phyloP scores from a whole-genome alignment of 2,888 invertebrate genomes.

The Nemapogon koenigi region DNA sequence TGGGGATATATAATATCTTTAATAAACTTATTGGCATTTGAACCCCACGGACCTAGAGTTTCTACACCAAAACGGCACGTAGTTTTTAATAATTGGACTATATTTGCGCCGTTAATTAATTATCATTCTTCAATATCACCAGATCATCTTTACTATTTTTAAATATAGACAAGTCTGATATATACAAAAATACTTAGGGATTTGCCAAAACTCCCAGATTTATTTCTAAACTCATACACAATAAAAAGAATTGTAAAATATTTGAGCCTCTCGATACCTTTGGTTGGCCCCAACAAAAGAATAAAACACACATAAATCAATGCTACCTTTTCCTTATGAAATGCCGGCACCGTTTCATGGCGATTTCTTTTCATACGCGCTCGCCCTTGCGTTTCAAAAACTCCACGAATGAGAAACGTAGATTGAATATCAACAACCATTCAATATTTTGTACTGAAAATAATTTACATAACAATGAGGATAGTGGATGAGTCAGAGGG shows the following conservation, averaged over 20 bases:
- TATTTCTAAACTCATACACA: neutral
- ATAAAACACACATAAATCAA: constrained; percentile 42
- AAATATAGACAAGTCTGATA: no score
- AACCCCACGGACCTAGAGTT: no score
- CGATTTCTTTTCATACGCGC: constrained; percentile 39
- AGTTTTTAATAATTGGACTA: neutral
- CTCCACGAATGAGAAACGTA: constrained; percentile 5
- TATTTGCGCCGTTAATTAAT: neutral
- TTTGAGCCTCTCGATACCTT: constrained; percentile 7
- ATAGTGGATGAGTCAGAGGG: neutral
- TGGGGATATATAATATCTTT: no score
- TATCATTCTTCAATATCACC: neutral
- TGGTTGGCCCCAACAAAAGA: constrained; percentile 33
- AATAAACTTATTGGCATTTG: no score
- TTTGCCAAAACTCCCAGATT: neutral
- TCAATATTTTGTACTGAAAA: constrained; percentile 7
- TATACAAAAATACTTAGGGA: no score
- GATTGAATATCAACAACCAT: constrained; percentile 6
- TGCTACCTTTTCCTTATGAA: constrained; percentile 36
- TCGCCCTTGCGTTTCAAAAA: constrained; percentile 28
- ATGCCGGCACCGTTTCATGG: constrained; percentile 35
- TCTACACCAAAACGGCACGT: no score
- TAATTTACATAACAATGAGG: constrained; percentile 6
- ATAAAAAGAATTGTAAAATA: constrained; percentile 6
- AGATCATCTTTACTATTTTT: no score